Evolutionary conservation across 2,113 vertebrate species (phyloP), one percentile per base, ranked within the genome.

Genomic region (Austrofundulus limnaeus): DNA sequence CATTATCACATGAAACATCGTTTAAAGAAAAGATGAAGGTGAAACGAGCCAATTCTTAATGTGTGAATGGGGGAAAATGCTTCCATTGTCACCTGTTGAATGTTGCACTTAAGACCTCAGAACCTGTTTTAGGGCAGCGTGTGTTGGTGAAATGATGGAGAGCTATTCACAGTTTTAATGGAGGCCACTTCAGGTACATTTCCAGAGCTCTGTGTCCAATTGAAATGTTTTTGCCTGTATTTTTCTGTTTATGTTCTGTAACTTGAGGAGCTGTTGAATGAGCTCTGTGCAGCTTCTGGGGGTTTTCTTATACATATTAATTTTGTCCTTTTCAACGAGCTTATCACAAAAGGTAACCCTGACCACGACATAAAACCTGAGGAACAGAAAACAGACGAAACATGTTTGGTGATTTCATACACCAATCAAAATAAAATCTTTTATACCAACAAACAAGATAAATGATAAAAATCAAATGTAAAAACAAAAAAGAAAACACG

Each of bases 51-150:
- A 54, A 73, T 56, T 79, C 25, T 87, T 87, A 78, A 74, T 52
- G 84, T 80, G 75, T 67, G 78, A 85, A 90, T 70, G 72, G 61
- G 72, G 61, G 70, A 63, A 86, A 83, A 87, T 79, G 69, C 57
- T 69, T 66, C 56, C 11, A 83, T 83, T 80, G 87, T 84, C 80
- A 74, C 70, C 56, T 43, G 63, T 54, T 77, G 85, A 73, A 77
- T 77, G 50, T 68, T 55, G 66, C 72, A 64, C 65, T 74, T 70
- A 61, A 67, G 16, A 61, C 37, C 71, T 82, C 73, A 45, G 53
- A 67, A 76, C 76, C 62, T 6, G 28, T 56, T 84, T 78, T 52
- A 34, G 16, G 56, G 51, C 41, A 68, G 20, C 21, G 51, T 84
- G 67, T 75, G 62, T 78, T 76, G 28, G 50, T 16, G 17, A 50